Evolutionary conservation across 2,797 vertebrate genomes (phyloP).

Genomic region (Rachycentron canadum): DNA sequence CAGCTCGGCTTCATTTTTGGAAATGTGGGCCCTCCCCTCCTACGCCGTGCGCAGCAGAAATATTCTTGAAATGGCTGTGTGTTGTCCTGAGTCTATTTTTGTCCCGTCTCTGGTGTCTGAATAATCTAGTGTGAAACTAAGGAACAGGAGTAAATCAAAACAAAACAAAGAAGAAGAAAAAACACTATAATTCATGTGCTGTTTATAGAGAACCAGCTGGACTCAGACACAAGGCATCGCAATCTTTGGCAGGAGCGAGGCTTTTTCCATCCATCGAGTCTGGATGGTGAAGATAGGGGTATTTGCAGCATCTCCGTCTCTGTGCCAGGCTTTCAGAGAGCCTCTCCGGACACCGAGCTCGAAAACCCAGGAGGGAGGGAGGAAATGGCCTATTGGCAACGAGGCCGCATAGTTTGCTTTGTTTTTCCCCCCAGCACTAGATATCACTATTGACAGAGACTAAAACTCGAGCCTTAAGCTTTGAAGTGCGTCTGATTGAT

Average conservation of each 20-base stretch:
- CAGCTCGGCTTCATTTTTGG: not conserved
- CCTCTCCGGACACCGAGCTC: conserved; percentile 8
- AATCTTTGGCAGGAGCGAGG: conserved; percentile 48
- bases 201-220: conserved; percentile 62
- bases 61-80: not conserved
- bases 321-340: conserved; percentile 34
- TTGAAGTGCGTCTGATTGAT: not conserved
- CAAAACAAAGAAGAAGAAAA: conserved; percentile 4
- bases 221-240: conserved; percentile 31
- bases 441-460: not conserved
- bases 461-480: not conserved
- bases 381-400: not conserved
- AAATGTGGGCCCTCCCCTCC: not conserved
- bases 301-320: conserved; percentile 52
- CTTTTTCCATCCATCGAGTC: conserved; percentile 43
- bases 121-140: conserved; percentile 30
- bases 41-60: not conserved
- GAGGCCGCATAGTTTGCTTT: not conserved
- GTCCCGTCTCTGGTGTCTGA: not conserved
- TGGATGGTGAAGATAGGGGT: conserved; percentile 59
- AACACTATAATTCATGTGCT: conserved; percentile 38
- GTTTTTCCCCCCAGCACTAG: not conserved
- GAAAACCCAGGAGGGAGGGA: not conserved
- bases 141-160: conserved; percentile 36
- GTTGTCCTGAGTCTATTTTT: not conserved